These are phyloP conservation scores for Octomys mimax DNA, from an alignment of 2,797 vertebrate genomes.

Conservation along the genomic window DNA sequence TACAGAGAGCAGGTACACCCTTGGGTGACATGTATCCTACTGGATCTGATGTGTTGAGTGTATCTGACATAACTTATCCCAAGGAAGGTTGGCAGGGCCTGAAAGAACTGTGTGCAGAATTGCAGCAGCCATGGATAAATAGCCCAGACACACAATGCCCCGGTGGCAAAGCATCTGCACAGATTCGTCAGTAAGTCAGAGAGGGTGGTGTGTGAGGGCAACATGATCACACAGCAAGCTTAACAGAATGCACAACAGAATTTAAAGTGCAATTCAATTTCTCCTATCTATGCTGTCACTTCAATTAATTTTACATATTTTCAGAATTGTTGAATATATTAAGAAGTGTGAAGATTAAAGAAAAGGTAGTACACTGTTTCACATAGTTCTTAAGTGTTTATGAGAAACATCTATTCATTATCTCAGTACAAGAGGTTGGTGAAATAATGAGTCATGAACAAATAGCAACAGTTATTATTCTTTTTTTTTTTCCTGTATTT, in stretches of 20 bases:
- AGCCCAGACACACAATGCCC: background rate
- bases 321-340: background rate
- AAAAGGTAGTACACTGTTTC: background rate
- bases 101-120: background rate
- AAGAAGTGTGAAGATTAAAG: constrained; percentile 31
- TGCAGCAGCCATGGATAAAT: background rate
- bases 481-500: too few relatives aligned
- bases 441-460: background rate
- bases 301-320: constrained; percentile 1
- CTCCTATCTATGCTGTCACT: background rate
- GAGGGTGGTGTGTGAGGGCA: background rate
- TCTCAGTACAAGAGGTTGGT: constrained; percentile 18
- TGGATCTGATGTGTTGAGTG: background rate
- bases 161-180: background rate
- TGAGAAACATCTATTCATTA: background rate
- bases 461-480: too few relatives aligned
- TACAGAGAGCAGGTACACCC: background rate
- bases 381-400: background rate
- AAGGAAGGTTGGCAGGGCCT: background rate
- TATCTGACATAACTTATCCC: background rate
- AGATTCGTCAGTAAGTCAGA: background rate
- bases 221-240: background rate
- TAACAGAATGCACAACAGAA: background rate
- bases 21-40: background rate
- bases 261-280: constrained; percentile 32